Conservation (phyloP, 2,113 vertebrate species). For the Ifrita kowaldi region DNA sequence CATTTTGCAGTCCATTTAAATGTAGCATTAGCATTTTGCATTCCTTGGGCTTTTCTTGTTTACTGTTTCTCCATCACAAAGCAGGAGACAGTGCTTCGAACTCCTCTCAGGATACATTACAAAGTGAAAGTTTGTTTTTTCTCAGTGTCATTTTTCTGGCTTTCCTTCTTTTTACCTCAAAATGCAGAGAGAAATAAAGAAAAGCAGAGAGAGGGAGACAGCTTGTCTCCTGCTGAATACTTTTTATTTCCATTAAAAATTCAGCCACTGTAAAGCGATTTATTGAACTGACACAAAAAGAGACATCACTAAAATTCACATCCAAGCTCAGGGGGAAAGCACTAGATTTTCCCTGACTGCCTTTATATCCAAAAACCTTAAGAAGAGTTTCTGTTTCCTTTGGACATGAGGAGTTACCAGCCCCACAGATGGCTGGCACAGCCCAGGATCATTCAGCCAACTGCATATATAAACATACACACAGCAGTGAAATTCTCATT, state of each 20-base stretch:
- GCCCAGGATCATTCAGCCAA: not conserved
- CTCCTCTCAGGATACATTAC: not conserved
- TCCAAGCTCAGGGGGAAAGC: not conserved
- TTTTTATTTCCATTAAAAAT: constrained; percentile 38
- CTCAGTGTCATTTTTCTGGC: not conserved
- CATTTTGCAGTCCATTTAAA: not conserved
- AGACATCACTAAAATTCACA: not conserved
- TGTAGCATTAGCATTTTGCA: not conserved
- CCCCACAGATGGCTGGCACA: not conserved
- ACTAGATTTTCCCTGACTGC: not conserved
- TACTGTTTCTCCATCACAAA: not conserved
- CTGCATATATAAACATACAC: not conserved
- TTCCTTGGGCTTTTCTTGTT: not conserved
- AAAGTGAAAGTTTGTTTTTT: not conserved
- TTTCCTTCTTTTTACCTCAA: not conserved
- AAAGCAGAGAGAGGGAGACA: not conserved
- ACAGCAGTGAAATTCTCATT: not conserved
- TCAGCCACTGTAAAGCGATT: not conserved
- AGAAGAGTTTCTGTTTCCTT: not conserved
- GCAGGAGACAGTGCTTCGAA: not conserved
- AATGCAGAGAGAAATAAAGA: not conserved
- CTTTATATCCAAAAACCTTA: not conserved
- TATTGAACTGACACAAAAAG: not conserved
- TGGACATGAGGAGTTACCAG: not conserved
- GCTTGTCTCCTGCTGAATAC: not conserved